Conservation (phyloP, 2,888 invertebrate genomes). For the Tryphoninae sp. region DNA sequence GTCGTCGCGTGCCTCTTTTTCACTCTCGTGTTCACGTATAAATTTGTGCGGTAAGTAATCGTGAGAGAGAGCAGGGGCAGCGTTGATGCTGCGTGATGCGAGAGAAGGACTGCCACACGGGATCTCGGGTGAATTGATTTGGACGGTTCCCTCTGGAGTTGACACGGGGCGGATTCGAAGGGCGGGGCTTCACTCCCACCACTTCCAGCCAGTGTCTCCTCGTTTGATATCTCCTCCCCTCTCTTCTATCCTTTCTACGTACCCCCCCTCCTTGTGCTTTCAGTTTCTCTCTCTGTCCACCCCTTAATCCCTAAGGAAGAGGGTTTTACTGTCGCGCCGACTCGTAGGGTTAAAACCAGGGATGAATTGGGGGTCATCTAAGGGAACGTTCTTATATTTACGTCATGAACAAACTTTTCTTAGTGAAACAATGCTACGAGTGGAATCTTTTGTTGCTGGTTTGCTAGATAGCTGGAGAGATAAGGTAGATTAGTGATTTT, state of each 20-base stretch:
- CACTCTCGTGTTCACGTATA: too few species aligned
- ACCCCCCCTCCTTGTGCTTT: not conserved
- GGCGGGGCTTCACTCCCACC: constrained; percentile 71
- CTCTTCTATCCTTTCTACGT: not conserved
- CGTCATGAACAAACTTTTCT: constrained; percentile 34
- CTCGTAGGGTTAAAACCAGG: constrained; percentile 18
- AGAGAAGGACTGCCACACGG: constrained; percentile 70
- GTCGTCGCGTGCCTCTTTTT: constrained; percentile 40
- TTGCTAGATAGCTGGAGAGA: not conserved
- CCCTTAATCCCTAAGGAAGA: constrained; percentile 16
- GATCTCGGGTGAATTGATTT: constrained; percentile 73
- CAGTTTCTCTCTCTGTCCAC: too few species aligned
- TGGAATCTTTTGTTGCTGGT: constrained; percentile 9
- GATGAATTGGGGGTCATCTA: constrained; percentile 45
- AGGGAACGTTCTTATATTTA: constrained; percentile 30
- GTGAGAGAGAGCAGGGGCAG: constrained; percentile 12
- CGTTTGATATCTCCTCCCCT: constrained; percentile 39
- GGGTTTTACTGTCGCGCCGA: constrained; percentile 31
- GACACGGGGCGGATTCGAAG: constrained; percentile 68
- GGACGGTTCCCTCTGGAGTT: constrained; percentile 68
- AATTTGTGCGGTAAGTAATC: not conserved
- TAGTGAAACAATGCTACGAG: constrained; percentile 14
- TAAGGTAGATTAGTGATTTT: not conserved
- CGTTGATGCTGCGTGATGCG: constrained; percentile 62
- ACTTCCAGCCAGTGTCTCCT: constrained; percentile 27